These are phyloP conservation scores for Zootoca vivipara DNA, from an alignment of 2,113 vertebrate genomes.

Conservation along the genomic window DNA sequence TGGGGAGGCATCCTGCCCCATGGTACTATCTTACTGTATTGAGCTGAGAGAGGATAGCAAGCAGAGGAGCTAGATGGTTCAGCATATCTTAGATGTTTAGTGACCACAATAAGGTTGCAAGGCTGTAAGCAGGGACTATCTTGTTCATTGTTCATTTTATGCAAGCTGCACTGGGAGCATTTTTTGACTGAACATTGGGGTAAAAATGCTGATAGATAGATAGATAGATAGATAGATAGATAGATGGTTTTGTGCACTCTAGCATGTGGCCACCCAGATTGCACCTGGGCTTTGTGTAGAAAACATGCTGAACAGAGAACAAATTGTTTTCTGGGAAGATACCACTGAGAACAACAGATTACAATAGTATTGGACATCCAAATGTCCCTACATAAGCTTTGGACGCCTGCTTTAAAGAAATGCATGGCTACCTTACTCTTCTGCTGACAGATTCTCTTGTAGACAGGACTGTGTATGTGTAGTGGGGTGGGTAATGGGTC, in stretches of 20 bases:
- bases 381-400: background rate
- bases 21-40: background rate
- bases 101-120: background rate
- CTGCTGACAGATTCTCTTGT: background rate
- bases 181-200: background rate
- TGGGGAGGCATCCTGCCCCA: background rate
- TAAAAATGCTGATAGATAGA: no score
- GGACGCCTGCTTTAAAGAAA: background rate
- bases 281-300: background rate
- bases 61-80: background rate
- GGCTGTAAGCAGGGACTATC: background rate
- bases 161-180: background rate
- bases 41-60: background rate
- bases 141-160: background rate
- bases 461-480: background rate
- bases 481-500: no score
- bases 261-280: background rate
- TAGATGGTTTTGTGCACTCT: background rate
- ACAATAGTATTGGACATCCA: background rate
- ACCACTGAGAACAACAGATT: background rate
- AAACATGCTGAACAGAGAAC: background rate
- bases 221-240: background rate
- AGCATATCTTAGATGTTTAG: background rate
- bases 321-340: background rate
- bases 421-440: background rate